A percentile compares a stretch with the other conserved stretches of the same genome.
phyloP scores from a whole-genome alignment of 2,797 vertebrate genomes.

The Austrolebias charrua region DNA sequence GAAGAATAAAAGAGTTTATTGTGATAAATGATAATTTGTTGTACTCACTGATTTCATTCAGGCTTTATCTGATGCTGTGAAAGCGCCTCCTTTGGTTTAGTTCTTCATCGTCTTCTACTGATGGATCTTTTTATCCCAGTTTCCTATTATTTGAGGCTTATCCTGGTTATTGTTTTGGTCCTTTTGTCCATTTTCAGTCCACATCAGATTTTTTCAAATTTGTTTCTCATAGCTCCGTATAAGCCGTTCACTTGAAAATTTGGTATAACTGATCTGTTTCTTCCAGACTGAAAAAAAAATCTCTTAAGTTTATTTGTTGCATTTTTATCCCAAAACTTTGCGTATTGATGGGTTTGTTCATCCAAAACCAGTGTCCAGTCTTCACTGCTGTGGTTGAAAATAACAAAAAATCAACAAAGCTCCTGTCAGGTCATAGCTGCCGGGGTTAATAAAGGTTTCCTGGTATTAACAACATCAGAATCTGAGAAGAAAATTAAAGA shows the following conservation, averaged over 20 bases:
- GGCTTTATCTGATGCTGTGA: too few species aligned
- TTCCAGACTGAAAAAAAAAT: too few species aligned
- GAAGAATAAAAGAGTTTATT: background rate
- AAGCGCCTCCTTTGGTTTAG: background rate
- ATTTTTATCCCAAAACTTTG: background rate
- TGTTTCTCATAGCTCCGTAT: background rate
- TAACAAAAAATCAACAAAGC: background rate
- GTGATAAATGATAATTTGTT: background rate
- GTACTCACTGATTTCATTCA: background rate
- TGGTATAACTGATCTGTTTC: background rate
- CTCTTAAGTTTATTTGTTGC: background rate
- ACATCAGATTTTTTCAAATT: background rate
- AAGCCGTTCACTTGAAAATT: background rate
- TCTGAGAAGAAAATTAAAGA: too few species aligned
- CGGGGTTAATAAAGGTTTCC: too few species aligned
- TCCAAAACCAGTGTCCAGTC: background rate
- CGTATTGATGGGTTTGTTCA: too few species aligned
- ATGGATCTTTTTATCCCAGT: background rate
- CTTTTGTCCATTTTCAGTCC: background rate
- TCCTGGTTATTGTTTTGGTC: background rate
- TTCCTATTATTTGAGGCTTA: background rate
- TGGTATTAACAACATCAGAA: too few species aligned
- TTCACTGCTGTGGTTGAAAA: background rate
- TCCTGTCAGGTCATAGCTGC: background rate
- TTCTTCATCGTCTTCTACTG: background rate